Conservation (phyloP, 1,140 invertebrate genomes). For the Lepidurus packardi region DNA sequence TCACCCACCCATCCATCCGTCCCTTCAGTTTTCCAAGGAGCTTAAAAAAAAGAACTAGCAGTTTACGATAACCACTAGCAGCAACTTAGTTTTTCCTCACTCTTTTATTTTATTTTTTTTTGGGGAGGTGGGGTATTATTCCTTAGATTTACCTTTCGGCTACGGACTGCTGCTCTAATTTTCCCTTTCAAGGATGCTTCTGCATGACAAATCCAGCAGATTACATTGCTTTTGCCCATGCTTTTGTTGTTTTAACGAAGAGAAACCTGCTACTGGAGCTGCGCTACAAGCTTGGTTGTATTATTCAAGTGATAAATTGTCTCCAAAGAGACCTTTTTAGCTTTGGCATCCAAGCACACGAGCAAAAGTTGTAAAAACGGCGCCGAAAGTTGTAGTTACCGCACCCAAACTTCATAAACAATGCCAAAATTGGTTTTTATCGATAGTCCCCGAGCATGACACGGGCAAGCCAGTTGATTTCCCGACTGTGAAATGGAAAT, state of each 20-base stretch:
- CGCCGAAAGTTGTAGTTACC: too few relatives aligned
- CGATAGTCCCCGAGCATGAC: too few relatives aligned
- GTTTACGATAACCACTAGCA: not conserved
- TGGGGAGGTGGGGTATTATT: not conserved
- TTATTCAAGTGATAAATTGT: too few relatives aligned
- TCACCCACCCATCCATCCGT: not conserved
- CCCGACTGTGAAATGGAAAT: too few relatives aligned
- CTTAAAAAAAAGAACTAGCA: not conserved
- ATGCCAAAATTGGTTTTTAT: too few relatives aligned
- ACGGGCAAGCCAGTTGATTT: too few relatives aligned
- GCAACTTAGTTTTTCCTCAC: not conserved
- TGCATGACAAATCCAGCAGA: not conserved
- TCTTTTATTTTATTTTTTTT: not conserved
- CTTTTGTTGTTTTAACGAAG: constrained; percentile 7
- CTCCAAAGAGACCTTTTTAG: too few relatives aligned
- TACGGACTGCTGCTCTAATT: constrained; percentile 3
- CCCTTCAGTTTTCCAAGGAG: not conserved
- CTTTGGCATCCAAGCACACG: too few relatives aligned
- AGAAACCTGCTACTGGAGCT: not conserved
- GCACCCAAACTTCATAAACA: too few relatives aligned
- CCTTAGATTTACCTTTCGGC: not conserved
- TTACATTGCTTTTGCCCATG: constrained; percentile 13
- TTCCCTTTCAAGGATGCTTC: constrained; percentile 21
- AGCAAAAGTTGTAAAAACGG: too few relatives aligned
- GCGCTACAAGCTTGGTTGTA: not conserved